Percentiles rank a stretch among this genome's conserved stretches.
phyloP scores from a whole-genome alignment of 2,797 vertebrate species.

The Dryobates pubescens region DNA sequence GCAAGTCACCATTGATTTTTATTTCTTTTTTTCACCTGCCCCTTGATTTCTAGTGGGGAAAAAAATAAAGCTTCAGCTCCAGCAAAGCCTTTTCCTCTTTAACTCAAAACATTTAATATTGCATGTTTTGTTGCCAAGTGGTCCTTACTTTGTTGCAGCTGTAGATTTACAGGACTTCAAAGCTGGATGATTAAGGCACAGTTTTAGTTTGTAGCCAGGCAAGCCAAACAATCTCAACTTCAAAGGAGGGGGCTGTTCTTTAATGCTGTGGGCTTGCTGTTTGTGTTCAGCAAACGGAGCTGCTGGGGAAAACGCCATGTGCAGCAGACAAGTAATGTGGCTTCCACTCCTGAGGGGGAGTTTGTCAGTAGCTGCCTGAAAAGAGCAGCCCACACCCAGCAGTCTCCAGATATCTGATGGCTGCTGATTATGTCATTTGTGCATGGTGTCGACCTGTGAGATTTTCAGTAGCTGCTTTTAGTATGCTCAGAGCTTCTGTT shows the following conservation, averaged over 20 bases:
- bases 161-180: constrained; percentile 51
- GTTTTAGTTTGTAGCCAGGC: constrained; percentile 22
- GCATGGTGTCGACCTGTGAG: fast-evolving
- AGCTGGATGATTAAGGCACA: constrained; percentile 35
- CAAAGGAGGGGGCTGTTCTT: constrained; percentile 36
- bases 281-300: background rate
- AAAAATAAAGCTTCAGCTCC: background rate
- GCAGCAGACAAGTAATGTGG: constrained; percentile 11
- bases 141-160: constrained; percentile 15
- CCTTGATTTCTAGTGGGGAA: background rate
- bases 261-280: background rate
- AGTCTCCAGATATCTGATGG: background rate
- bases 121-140: constrained; percentile 1
- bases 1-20: background rate
- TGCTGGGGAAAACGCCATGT: constrained; percentile 19
- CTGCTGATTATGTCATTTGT: background rate
- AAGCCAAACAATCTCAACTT: constrained; percentile 33
- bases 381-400: background rate
- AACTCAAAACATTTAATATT: background rate
- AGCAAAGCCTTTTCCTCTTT: background rate
- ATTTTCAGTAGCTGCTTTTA: background rate
- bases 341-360: background rate
- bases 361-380: background rate
- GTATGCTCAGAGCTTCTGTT: background rate
- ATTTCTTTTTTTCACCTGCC: background rate